Evolutionary conservation across 2,113 vertebrate species (phyloP), one percentile per base, ranked within the genome.

Genomic region (Limanda limanda): DNA sequence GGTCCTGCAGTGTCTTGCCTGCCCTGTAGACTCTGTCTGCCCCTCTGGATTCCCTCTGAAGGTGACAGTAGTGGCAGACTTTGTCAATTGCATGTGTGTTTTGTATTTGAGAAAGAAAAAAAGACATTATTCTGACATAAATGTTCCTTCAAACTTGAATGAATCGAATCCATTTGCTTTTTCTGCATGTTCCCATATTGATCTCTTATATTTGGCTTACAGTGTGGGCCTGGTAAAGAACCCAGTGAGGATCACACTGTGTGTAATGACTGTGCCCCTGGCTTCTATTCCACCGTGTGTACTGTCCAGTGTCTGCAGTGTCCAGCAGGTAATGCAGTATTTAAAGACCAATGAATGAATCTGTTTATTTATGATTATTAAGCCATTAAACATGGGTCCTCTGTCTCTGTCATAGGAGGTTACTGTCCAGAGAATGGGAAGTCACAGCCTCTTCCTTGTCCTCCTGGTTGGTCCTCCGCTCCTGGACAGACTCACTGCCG

Each of bases 21-120:
- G 96, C 70, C 95, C 96, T 0, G 65, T 90, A n/a, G 90, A 93
- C 8, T 94, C 87, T 13, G 0, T 92, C 60, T 97, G 96, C 76
- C 89, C 86, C 0, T 92, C 90, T 5, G 96, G 96, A 73, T 89
- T 40, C 37, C 92, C 90, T 47, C 74, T 60, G 9, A 87, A 93
- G 94, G 95, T 96, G 83, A 78, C 0, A 5, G 9, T 20, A 1
- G 27, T 4, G 74, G 70, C 66, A 78, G 17, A 31, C 14, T 54
- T 18, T 62, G 20, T 60, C 6, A 78, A 37, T 47, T 60, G 2
- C 15, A 67, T 35, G 20, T 45, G 11, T 5, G 24, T 76, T 5
- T 55, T 23, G 3, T 14, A 54, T 40, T 12, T 60, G 27, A 47
- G 18, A 17, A 31, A 48, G 2, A 37, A 35, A 27, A 40, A 40